phyloP scores from a whole-genome alignment of 2,888 invertebrate species.

The Calliphora vomitoria region DNA sequence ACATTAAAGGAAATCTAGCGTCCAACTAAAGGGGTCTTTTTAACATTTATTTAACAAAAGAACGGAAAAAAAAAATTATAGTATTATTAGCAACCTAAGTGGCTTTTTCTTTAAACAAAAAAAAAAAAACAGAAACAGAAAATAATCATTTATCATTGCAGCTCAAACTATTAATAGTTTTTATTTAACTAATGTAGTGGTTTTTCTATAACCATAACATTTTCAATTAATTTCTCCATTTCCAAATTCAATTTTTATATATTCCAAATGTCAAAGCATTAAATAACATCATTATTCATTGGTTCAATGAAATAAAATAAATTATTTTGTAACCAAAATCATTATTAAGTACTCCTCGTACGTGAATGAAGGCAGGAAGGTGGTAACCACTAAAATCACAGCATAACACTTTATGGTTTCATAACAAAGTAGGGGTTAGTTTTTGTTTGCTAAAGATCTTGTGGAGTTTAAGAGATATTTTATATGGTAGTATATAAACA shows the following conservation, averaged over 20 bases:
- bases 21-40: slow-evolving; percentile 29
- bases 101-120: slow-evolving; percentile 50
- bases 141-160: slow-evolving; percentile 68
- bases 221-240: slow-evolving; percentile 70
- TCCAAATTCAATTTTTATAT: slow-evolving; percentile 60
- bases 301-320: slow-evolving; percentile 45
- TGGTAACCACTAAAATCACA: slow-evolving; percentile 71
- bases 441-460: slow-evolving; percentile 23
- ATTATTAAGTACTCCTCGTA: not conserved
- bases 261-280: slow-evolving; percentile 70
- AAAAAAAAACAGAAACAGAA: not conserved
- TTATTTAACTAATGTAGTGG: slow-evolving; percentile 34
- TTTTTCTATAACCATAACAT: slow-evolving; percentile 60
- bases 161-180: slow-evolving; percentile 69
- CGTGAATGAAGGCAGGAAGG: slow-evolving; percentile 26
- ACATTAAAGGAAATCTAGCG: slow-evolving; percentile 15
- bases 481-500: not conserved
- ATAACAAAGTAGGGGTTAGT: slow-evolving; percentile 37
- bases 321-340: slow-evolving; percentile 42
- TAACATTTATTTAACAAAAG: slow-evolving; percentile 24
- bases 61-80: not conserved
- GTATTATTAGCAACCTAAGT: slow-evolving; percentile 69
- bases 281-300: slow-evolving; percentile 74
- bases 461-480: slow-evolving; percentile 41
- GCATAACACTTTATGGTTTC: slow-evolving; percentile 64